phyloP scores from a whole-genome alignment of 92 coral and sea anemone species.

The Pocillopora grandis region DNA sequence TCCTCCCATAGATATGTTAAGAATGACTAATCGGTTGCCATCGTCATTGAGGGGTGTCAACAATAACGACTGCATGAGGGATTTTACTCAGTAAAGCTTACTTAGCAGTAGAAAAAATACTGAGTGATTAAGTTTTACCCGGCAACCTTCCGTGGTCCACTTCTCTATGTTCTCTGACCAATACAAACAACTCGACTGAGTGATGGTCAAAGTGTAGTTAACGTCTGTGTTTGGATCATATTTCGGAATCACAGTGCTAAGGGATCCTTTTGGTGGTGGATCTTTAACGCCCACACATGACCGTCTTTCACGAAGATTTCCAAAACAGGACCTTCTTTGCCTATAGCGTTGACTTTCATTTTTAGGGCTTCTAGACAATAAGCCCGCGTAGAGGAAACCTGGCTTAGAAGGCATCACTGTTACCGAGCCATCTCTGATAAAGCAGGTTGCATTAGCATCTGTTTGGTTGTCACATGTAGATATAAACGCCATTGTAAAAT shows the following conservation, averaged over 20 bases:
- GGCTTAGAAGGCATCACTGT: constrained; percentile 3
- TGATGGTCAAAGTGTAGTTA: constrained; percentile 45
- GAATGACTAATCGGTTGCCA: no score
- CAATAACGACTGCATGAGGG: no score
- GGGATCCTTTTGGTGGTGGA: constrained; percentile 28
- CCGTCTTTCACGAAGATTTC: constrained; percentile 42
- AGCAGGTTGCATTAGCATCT: neutral
- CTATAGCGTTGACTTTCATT: neutral
- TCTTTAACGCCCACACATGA: constrained; percentile 50
- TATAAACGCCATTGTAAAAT: neutral
- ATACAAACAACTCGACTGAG: constrained; percentile 48
- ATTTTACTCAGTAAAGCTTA: no score
- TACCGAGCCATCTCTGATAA: neutral
- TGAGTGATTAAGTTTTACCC: neutral
- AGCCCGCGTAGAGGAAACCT: constrained; percentile 2
- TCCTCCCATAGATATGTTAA: no score
- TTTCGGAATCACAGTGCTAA: constrained; percentile 4
- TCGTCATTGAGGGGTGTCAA: no score
- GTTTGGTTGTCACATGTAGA: neutral
- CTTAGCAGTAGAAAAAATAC: no score
- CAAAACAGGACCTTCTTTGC: constrained; percentile 48
- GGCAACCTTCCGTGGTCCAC: constrained; percentile 57
- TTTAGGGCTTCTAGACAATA: neutral
- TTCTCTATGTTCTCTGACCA: constrained; percentile 49
- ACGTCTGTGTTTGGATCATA: constrained; percentile 41